phyloP scores from a whole-genome alignment of 2,797 vertebrate species.

The Trachops cirrhosus region DNA sequence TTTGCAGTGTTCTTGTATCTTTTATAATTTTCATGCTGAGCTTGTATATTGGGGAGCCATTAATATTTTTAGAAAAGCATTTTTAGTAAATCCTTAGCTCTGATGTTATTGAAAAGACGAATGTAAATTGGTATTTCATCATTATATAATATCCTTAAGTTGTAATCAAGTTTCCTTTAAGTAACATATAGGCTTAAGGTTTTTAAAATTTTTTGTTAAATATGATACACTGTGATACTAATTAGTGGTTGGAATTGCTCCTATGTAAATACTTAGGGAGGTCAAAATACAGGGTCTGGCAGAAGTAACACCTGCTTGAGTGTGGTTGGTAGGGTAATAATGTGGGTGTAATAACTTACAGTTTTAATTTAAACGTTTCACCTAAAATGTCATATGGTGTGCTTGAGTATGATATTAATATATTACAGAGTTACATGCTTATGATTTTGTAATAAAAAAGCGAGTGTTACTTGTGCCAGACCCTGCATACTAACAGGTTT shows the following conservation, averaged over 20 bases:
- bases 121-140: background rate
- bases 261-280: background rate
- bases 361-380: no score
- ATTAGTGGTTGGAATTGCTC: background rate
- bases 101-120: background rate
- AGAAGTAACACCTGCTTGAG: no score
- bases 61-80: background rate
- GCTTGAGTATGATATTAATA: no score
- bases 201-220: background rate
- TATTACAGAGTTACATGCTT: no score
- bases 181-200: background rate
- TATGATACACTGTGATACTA: background rate
- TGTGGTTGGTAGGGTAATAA: no score
- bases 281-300: background rate
- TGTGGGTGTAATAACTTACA: no score
- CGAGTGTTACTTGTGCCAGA: no score
- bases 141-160: slow-evolving; percentile 22
- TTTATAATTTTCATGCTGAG: background rate
- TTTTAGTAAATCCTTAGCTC: slow-evolving; percentile 14
- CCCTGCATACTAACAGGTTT: background rate
- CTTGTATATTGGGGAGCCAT: background rate
- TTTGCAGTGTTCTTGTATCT: background rate
- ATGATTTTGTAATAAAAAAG: no score
- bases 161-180: background rate
- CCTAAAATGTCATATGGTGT: no score